Evolutionary conservation across 2,113 vertebrate genomes (phyloP).

Genomic region (Isichthys henryi): DNA sequence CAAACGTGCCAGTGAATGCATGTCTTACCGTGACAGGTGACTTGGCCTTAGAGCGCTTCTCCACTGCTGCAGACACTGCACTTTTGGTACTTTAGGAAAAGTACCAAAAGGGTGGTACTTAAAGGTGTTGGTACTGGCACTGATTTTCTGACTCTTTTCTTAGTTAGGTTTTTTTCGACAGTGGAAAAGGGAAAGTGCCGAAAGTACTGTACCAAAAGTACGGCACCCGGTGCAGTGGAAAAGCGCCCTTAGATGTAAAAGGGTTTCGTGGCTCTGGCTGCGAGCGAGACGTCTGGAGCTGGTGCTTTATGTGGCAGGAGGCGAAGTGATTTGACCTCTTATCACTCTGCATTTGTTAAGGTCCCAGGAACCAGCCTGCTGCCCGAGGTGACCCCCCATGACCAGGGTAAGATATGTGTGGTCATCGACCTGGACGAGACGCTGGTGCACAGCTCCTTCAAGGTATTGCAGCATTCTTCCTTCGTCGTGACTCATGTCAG

Average conservation of each 20-base stretch:
- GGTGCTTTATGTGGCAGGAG: neutral
- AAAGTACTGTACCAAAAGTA: neutral
- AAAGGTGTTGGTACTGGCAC: too few species aligned
- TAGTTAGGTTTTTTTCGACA: neutral
- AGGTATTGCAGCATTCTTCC: slow-evolving; percentile 50
- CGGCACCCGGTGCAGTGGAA: neutral
- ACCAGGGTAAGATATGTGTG: slow-evolving; percentile 70
- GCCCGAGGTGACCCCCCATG: slow-evolving; percentile 67
- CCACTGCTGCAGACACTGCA: neutral
- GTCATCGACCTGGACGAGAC: slow-evolving; percentile 77
- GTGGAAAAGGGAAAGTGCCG: neutral
- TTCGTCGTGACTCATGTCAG: neutral
- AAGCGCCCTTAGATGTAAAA: neutral
- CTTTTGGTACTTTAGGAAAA: neutral
- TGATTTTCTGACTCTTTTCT: too few species aligned
- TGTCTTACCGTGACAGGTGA: neutral
- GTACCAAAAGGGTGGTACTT: too few species aligned
- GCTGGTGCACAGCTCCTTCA: slow-evolving; percentile 74
- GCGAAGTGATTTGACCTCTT: neutral
- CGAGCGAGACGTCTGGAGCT: neutral
- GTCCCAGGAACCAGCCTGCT: slow-evolving; percentile 66
- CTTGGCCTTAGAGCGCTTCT: neutral
- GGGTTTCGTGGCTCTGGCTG: neutral
- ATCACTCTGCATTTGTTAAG: slow-evolving; percentile 40
- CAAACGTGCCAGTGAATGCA: neutral